Conservation (phyloP, 2,113 vertebrate species). For the Ia io region DNA sequence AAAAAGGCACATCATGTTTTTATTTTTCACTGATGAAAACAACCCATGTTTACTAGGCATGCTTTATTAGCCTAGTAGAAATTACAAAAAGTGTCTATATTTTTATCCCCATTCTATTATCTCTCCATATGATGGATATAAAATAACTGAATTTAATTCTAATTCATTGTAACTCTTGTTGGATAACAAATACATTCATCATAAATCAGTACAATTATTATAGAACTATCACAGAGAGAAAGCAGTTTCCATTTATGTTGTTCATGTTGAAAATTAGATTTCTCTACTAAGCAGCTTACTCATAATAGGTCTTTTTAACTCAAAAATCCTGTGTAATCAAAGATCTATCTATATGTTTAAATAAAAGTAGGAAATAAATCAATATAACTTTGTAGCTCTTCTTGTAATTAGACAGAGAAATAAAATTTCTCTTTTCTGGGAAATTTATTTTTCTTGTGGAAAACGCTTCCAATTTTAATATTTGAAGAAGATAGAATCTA, state of each 20-base stretch:
- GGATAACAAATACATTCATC: slow-evolving; percentile 18
- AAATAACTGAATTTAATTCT: slow-evolving; percentile 26
- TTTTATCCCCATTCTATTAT: not conserved
- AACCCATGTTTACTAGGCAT: not conserved
- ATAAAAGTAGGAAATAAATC: slow-evolving; percentile 2
- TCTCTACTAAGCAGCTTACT: slow-evolving; percentile 11
- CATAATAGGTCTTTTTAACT: slow-evolving; percentile 14
- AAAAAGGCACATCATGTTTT: not conserved
- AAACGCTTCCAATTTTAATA: slow-evolving; percentile 1
- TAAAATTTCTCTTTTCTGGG: not conserved
- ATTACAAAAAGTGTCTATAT: not conserved
- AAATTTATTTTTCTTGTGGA: not conserved
- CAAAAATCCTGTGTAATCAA: slow-evolving; percentile 23
- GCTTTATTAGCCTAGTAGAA: not conserved
- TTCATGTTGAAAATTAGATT: slow-evolving; percentile 38
- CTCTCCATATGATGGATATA: not conserved
- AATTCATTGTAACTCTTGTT: slow-evolving; percentile 4
- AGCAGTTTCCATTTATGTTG: not conserved
- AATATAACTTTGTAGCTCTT: not conserved
- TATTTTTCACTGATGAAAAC: not conserved
- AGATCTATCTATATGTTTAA: not conserved
- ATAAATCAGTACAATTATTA: slow-evolving; percentile 49
- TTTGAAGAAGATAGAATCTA: not conserved
- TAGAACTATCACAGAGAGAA: slow-evolving; percentile 14
- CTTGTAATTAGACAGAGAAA: slow-evolving; percentile 2